Percentiles rank a stretch among this genome's conserved stretches.
Evolutionary conservation across 2,888 invertebrate genomes (phyloP).

Genomic region (Hoplodrina blanda): DNA sequence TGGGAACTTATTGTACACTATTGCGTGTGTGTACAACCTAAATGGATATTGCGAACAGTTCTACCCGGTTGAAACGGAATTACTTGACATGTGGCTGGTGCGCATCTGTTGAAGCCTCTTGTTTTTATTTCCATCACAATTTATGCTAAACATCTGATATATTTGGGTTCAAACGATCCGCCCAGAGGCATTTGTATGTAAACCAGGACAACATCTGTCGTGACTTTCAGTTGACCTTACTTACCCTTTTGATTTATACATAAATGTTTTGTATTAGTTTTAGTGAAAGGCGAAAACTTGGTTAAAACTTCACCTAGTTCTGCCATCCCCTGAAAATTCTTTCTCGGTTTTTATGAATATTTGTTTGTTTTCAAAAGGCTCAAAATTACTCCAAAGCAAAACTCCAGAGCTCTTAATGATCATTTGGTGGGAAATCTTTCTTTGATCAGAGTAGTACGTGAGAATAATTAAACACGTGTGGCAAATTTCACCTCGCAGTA

Average conservation of each 20-base stretch:
- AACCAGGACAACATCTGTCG: conserved; percentile 77
- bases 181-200: conserved; percentile 80
- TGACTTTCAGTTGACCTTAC: conserved; percentile 70
- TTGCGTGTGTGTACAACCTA: conserved; percentile 28
- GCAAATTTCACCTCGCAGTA: conserved; percentile 2
- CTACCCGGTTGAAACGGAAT: conserved; percentile 43
- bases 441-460: conserved; percentile 26
- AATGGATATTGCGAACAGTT: conserved; percentile 49
- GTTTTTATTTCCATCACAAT: conserved; percentile 79
- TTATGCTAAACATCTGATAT: conserved; percentile 84
- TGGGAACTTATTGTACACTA: conserved; percentile 50
- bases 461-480: conserved; percentile 13
- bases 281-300: conserved; percentile 15
- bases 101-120: conserved; percentile 67
- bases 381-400: conserved; percentile 10
- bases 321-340: neutral
- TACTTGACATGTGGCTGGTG: conserved; percentile 55
- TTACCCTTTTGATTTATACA: conserved; percentile 67
- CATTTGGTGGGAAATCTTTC: conserved; percentile 28
- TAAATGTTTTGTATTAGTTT: conserved; percentile 53
- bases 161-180: conserved; percentile 78
- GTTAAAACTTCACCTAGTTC: neutral
- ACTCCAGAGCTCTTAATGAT: conserved; percentile 9
- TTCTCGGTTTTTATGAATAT: neutral
- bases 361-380: conserved; percentile 1